These are phyloP conservation scores for Sinella curviseta DNA, from an alignment of 1,140 invertebrate genomes.

Conservation along the genomic window DNA sequence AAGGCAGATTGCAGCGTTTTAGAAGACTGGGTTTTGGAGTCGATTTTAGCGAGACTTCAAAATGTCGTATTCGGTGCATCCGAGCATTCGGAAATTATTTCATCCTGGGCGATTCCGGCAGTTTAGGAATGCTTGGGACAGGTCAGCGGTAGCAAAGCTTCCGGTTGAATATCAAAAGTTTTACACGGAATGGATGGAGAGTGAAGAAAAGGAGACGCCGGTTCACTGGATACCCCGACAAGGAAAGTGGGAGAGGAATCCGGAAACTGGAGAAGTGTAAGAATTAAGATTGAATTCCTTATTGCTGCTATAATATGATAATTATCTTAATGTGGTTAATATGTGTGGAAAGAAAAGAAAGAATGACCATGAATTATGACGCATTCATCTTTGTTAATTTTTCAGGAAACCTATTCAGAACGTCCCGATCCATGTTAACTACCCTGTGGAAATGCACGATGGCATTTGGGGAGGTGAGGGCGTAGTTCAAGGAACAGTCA, in stretches of 20 bases:
- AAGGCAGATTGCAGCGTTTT: background rate
- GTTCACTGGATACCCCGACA: constrained; percentile 82
- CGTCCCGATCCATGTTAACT: constrained; percentile 72
- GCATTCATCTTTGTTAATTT: constrained; percentile 31
- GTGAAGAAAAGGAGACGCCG: constrained; percentile 69
- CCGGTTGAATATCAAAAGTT: constrained; percentile 86
- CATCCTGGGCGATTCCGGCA: background rate
- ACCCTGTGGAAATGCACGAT: constrained; percentile 75
- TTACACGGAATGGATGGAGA: constrained; percentile 78
- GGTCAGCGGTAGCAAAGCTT: constrained; percentile 53
- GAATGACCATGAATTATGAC: background rate
- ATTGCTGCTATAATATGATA: constrained; percentile 33
- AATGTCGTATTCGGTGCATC: background rate
- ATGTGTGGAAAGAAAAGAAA: background rate
- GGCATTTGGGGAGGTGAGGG: constrained; percentile 97
- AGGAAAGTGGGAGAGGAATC: constrained; percentile 71
- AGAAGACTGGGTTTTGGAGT: background rate
- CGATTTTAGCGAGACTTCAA: background rate
- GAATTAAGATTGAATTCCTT: background rate
- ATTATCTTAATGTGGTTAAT: no score
- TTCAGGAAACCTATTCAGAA: constrained; percentile 70
- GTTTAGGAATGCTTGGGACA: background rate
- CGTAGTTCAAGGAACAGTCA: constrained; percentile 85
- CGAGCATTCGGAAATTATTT: background rate
- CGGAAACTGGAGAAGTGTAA: constrained; percentile 70